phyloP scores from a whole-genome alignment of 1,140 invertebrate genomes.

The Tetragnatha versicolor region DNA sequence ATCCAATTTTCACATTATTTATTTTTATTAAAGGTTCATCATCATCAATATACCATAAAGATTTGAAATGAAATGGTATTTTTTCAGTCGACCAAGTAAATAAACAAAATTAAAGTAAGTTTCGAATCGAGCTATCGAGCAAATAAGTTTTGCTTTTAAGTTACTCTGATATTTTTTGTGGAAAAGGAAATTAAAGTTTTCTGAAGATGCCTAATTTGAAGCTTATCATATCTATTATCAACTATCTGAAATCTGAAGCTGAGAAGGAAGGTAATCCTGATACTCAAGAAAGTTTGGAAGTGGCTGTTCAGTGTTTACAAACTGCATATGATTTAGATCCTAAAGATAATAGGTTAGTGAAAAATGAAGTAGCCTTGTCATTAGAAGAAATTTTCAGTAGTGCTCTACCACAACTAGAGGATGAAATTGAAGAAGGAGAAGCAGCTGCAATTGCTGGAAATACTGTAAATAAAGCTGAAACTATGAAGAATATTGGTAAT shows the following conservation, averaged over 20 bases:
- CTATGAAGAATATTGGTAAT: slow-evolving; percentile 82
- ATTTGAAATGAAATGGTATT: no score
- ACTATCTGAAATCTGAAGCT: slow-evolving; percentile 6
- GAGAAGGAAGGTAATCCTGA: neutral
- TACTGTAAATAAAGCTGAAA: slow-evolving; percentile 68
- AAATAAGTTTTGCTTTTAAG: no score
- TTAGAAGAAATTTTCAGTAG: slow-evolving; percentile 23
- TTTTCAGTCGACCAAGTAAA: no score
- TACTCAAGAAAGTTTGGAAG: slow-evolving; percentile 59
- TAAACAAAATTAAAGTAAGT: no score
- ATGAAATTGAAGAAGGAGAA: slow-evolving; percentile 1
- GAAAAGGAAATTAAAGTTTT: no score
- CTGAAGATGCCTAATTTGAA: slow-evolving; percentile 20
- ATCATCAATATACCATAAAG: no score
- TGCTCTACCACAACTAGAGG: slow-evolving; percentile 4
- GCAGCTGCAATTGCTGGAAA: neutral
- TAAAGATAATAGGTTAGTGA: slow-evolving; percentile 60
- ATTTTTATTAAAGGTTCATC: no score
- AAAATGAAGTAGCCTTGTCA: slow-evolving; percentile 35
- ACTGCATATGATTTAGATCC: slow-evolving; percentile 74
- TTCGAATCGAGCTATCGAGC: no score
- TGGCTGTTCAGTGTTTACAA: slow-evolving; percentile 84
- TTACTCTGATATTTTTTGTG: no score
- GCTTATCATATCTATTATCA: slow-evolving; percentile 5
- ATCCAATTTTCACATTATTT: no score